Evolutionary conservation across 1,140 invertebrate genomes (phyloP), one percentile per base, ranked within the genome.

Genomic region (Lordiphosa clarofinis): DNA sequence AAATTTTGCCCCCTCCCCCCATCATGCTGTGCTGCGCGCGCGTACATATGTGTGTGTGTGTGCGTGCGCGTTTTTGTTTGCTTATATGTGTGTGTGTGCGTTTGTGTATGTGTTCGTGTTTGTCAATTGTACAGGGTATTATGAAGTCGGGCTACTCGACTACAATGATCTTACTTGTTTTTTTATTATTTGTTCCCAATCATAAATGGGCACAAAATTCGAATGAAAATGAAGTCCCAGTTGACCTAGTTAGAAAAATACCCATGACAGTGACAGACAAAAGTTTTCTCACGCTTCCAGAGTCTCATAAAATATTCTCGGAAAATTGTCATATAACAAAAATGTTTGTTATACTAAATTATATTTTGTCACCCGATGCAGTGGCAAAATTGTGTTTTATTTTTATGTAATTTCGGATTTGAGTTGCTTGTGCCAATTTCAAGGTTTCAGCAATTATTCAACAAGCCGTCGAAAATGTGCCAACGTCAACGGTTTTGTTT

Each of bases 391-490:
- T 63, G 13, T 62, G 58, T 53, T 37, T 15, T 6, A 46, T 44
- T 36, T 64, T 52, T 65, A 49, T 43, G 53, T 65, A 56, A 65
- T 47, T 59, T 36, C 10, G 24, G 8, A 31, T 46, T 47, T 43
- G 35, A 50, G 31, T 66, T 49, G 36, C 42, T 50, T 56, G 36
- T 56, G 60, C 19, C 53, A 44, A 57, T 70, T 69, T 70, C 53
- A 56, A 70, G 56, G 63, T 70, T 57, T 70, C 62, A 70, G 67
- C 67, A 70, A 54, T 70, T 70, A 61, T 56, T 58, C 59, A 63
- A 63, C 42, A 42, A 36, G 33, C 15, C n/a, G 40, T 19, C 43
- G 48, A 66, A 31, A 70, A 61, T 66, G 56, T 70, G 67, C 56
- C 57, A 70, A 70, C 67, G 48, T 66, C 67, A 61, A 70, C 63